A percentile compares a stretch with the other conserved stretches of the same genome.
phyloP scores from a whole-genome alignment of 2,797 vertebrate genomes.

The Lateolabrax maculatus region DNA sequence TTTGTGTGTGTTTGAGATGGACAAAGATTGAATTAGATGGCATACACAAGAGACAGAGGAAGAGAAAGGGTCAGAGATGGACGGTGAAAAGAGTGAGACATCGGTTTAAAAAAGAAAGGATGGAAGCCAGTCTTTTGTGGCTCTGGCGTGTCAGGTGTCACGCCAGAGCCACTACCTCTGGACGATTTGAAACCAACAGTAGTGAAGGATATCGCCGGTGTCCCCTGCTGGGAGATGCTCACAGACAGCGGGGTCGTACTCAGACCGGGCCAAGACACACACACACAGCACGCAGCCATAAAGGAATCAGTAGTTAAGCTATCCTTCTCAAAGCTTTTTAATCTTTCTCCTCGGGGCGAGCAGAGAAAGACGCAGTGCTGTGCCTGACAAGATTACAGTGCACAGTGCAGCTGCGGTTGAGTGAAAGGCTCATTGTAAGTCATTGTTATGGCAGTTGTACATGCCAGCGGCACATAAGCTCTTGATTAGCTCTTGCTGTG shows the following conservation, averaged over 20 bases:
- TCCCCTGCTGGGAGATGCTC: constrained; percentile 37
- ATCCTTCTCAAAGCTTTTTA: constrained; percentile 73
- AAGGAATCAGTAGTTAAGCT: constrained; percentile 70
- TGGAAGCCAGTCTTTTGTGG: constrained; percentile 10
- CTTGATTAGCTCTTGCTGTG: constrained; percentile 75
- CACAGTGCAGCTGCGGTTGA: constrained; percentile 68
- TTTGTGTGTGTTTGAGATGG: constrained; percentile 37
- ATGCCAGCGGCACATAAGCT: constrained; percentile 75
- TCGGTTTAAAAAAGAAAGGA: constrained; percentile 4
- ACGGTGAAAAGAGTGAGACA: not conserved
- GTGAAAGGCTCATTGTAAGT: constrained; percentile 76
- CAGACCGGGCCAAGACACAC: constrained; percentile 33
- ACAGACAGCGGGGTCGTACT: constrained; percentile 31
- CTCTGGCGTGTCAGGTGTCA: constrained; percentile 22
- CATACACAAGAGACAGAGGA: constrained; percentile 30
- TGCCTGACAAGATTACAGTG: constrained; percentile 76
- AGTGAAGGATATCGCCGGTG: constrained; percentile 48
- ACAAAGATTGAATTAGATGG: constrained; percentile 43
- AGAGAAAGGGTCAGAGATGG: constrained; percentile 23
- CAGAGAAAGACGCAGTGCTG: constrained; percentile 74
- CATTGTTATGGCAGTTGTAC: constrained; percentile 78
- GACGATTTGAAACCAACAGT: constrained; percentile 28
- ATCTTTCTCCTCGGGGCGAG: constrained; percentile 69
- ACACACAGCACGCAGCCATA: constrained; percentile 36
- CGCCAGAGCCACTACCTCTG: constrained; percentile 20